Evolutionary conservation across 2,888 invertebrate genomes (phyloP).

Genomic region (Zaprionus obscuricornis): DNA sequence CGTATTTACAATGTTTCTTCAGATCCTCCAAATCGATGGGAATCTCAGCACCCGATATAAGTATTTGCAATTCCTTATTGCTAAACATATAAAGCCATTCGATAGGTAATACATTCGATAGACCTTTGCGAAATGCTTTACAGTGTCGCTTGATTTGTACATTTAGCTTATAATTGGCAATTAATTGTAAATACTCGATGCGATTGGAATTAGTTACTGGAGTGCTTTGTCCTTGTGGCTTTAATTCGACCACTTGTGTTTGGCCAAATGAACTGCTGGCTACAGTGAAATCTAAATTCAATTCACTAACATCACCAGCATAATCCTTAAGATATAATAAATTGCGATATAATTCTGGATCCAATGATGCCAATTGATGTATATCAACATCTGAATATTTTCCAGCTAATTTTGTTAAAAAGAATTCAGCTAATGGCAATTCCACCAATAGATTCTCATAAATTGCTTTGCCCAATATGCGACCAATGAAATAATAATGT

Average conservation of each 20-base stretch:
- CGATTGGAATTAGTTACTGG: slow-evolving; percentile 96
- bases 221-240: slow-evolving; percentile 94
- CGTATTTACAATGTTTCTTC: slow-evolving; percentile 93
- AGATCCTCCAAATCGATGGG: slow-evolving; percentile 97
- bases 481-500: slow-evolving; percentile 97
- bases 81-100: slow-evolving; percentile 98
- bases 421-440: slow-evolving; percentile 97
- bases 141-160: slow-evolving; percentile 94
- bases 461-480: slow-evolving; percentile 96
- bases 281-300: slow-evolving; percentile 96
- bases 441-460: slow-evolving; percentile 98
- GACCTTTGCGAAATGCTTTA: slow-evolving; percentile 93
- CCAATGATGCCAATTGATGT: slow-evolving; percentile 96
- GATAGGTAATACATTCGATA: slow-evolving; percentile 94
- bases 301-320: slow-evolving; percentile 92
- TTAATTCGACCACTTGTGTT: slow-evolving; percentile 94
- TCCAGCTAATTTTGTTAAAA: slow-evolving; percentile 93
- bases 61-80: slow-evolving; percentile 95
- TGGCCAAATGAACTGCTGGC: slow-evolving; percentile 95
- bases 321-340: slow-evolving; percentile 94
- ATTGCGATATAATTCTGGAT: slow-evolving; percentile 94
- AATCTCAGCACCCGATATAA: slow-evolving; percentile 98
- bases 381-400: slow-evolving; percentile 90
- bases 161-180: slow-evolving; percentile 98
- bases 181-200: slow-evolving; percentile 97